Conservation (phyloP, 2,888 invertebrate species). For the Mesoligia furuncula region DNA sequence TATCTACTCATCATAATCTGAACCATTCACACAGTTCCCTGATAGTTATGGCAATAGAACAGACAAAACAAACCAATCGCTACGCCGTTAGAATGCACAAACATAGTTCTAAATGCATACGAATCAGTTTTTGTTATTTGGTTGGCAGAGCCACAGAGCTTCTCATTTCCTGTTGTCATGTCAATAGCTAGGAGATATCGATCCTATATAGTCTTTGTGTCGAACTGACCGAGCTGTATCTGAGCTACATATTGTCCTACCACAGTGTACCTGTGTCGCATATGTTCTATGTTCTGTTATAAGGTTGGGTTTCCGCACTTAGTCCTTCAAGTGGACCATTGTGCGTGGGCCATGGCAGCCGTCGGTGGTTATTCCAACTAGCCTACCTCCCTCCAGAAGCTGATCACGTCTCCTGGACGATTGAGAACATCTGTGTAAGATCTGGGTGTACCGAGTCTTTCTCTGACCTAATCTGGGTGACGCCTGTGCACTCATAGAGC, state of each 20-base stretch:
- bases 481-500: too few relatives aligned
- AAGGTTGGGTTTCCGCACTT: too few relatives aligned
- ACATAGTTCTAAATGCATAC: constrained; percentile 17
- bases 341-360: too few relatives aligned
- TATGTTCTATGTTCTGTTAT: neutral
- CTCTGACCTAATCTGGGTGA: too few relatives aligned
- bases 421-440: too few relatives aligned
- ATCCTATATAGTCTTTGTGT: constrained; percentile 11
- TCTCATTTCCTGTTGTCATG: constrained; percentile 52
- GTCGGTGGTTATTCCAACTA: too few relatives aligned
- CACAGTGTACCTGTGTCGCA: neutral
- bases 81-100: constrained; percentile 9
- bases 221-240: neutral
- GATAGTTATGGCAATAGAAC: neutral
- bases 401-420: too few relatives aligned
- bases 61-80: neutral
- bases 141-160: constrained; percentile 10
- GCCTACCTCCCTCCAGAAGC: too few relatives aligned
- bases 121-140: constrained; percentile 35
- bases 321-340: too few relatives aligned
- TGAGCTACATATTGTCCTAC: constrained; percentile 6
- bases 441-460: too few relatives aligned
- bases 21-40: neutral
- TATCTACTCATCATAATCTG: neutral
- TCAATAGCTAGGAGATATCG: constrained; percentile 41